Conservation (phyloP, 1,140 invertebrate species). For the Drosophila miranda region DNA sequence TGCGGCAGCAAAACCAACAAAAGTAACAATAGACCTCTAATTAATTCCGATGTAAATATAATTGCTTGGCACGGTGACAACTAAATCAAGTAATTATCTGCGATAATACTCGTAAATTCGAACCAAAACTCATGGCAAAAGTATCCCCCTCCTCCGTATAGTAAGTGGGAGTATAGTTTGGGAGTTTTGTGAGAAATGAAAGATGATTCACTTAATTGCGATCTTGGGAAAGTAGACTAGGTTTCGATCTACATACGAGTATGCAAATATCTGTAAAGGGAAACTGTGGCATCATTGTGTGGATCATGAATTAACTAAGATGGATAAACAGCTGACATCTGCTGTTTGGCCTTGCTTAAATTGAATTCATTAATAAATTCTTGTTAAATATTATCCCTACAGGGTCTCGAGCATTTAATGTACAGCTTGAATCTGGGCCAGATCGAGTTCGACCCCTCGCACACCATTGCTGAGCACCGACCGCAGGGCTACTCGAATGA, state of each 20-base stretch:
- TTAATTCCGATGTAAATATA: slow-evolving; percentile 60
- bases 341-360: neutral
- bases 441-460: slow-evolving; percentile 84
- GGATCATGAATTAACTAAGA: too few species aligned
- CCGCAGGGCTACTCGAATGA: slow-evolving; percentile 80
- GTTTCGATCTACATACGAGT: too few species aligned
- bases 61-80: slow-evolving; percentile 63
- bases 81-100: slow-evolving; percentile 70
- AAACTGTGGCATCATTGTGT: too few species aligned
- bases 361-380: neutral
- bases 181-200: slow-evolving; percentile 14
- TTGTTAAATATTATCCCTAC: slow-evolving; percentile 24
- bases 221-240: too few species aligned
- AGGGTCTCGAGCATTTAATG: slow-evolving; percentile 86
- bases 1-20: slow-evolving; percentile 9
- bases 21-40: slow-evolving; percentile 16
- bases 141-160: too few species aligned
- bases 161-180: slow-evolving; percentile 22
- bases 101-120: slow-evolving; percentile 40
- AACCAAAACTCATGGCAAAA: neutral
- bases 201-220: too few species aligned
- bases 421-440: slow-evolving; percentile 85
- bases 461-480: slow-evolving; percentile 84
- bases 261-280: too few species aligned
- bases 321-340: slow-evolving; percentile 45